phyloP scores from a whole-genome alignment of 2,797 vertebrate species.

The Sebastes wilsoni region DNA sequence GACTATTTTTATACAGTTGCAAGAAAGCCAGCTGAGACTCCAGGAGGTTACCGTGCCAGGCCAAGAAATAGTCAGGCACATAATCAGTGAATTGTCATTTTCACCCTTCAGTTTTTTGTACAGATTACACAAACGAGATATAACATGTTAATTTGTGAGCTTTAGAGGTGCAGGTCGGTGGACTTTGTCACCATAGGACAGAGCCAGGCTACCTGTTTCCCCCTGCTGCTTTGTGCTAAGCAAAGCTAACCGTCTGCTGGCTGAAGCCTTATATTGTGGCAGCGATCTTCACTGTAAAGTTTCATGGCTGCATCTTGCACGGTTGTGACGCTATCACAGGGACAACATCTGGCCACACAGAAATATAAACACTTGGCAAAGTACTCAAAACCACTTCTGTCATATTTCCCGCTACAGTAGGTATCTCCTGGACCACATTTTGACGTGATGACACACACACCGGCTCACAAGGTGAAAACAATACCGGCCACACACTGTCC shows the following conservation, averaged over 20 bases:
- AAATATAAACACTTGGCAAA: too few species aligned
- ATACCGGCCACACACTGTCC: too few species aligned
- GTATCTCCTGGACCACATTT: too few species aligned
- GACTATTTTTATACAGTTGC: not conserved
- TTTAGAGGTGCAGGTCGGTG: not conserved
- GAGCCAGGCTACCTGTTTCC: not conserved
- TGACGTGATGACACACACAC: too few species aligned
- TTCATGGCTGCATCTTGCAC: too few species aligned
- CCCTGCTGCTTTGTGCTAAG: not conserved
- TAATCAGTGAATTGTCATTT: not conserved
- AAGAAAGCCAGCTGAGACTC: not conserved
- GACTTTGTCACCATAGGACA: not conserved
- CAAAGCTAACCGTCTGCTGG: not conserved
- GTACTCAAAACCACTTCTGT: too few species aligned
- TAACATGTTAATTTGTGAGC: not conserved
- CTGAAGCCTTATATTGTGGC: too few species aligned
- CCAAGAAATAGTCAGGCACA: not conserved
- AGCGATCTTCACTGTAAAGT: too few species aligned
- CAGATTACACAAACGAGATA: not conserved
- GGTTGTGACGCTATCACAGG: too few species aligned
- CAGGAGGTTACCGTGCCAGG: accelerated
- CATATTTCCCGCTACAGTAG: too few species aligned
- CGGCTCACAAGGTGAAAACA: too few species aligned
- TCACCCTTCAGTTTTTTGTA: not conserved
- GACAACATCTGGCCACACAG: too few species aligned